A percentile compares a stretch with the other conserved stretches of the same genome.
Conservation (phyloP, 2,113 vertebrate genomes). For the Phocoena phocoena region DNA sequence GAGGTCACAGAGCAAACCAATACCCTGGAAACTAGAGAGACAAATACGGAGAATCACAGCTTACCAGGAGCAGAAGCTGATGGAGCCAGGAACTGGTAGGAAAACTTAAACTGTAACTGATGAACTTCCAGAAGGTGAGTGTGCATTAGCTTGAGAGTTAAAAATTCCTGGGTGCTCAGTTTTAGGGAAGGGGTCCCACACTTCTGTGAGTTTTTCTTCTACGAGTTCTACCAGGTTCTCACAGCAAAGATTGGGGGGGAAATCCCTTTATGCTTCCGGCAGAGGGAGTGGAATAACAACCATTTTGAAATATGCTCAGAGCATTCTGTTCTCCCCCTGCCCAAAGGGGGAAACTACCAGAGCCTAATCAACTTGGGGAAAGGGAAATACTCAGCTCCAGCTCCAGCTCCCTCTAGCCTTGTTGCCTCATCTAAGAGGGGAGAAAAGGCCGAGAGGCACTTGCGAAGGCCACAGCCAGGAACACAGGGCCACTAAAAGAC, state of each 20-base stretch:
- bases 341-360: neutral
- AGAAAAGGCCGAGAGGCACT: neutral
- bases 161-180: neutral
- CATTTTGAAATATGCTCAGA: neutral
- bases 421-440: neutral
- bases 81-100: neutral
- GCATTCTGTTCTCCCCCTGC: neutral
- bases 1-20: neutral
- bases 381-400: neutral
- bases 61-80: neutral
- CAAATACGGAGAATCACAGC: neutral
- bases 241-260: accelerated
- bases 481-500: neutral
- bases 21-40: neutral
- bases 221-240: neutral
- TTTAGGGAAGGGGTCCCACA: neutral
- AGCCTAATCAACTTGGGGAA: neutral
- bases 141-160: neutral
- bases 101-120: neutral
- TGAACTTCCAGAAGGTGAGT: neutral
- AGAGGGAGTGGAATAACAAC: neutral
- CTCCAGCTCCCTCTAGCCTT: neutral
- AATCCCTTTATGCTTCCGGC: neutral
- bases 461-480: neutral
- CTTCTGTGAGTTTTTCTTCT: neutral